Evolutionary conservation across 2,797 vertebrate genomes (phyloP).

Genomic region (Brachyrhaphis roseni): DNA sequence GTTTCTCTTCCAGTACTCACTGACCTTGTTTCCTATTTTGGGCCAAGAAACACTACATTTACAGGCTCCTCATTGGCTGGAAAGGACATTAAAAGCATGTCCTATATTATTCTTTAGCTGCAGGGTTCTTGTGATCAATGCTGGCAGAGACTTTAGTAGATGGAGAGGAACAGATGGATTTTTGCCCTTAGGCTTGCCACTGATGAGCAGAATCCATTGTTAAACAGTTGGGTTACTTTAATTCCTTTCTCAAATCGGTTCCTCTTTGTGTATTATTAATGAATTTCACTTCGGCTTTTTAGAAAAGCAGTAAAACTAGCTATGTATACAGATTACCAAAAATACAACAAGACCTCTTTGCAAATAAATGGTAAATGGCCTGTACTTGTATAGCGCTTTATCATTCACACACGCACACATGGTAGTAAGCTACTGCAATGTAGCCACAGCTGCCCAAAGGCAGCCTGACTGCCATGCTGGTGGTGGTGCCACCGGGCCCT

Average conservation of each 20-base stretch:
- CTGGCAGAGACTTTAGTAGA: conserved; percentile 51
- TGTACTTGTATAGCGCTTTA: too few species aligned
- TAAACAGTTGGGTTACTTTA: conserved; percentile 56
- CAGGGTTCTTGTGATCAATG: conserved; percentile 43
- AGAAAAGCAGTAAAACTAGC: background rate
- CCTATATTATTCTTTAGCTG: conserved; percentile 52
- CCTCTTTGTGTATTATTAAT: conserved; percentile 22
- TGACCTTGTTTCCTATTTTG: conserved; percentile 46
- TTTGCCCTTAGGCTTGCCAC: conserved; percentile 47
- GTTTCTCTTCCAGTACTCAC: conserved; percentile 28
- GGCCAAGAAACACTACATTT: conserved; percentile 50
- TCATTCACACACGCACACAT: too few species aligned
- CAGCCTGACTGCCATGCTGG: too few species aligned
- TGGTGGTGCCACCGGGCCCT: too few species aligned
- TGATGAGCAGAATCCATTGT: conserved; percentile 57
- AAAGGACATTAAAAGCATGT: conserved; percentile 38
- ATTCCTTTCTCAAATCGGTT: conserved; percentile 37
- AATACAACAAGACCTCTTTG: background rate
- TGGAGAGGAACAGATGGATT: conserved; percentile 68
- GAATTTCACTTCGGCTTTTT: background rate
- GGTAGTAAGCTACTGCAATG: too few species aligned
- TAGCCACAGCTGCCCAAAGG: too few species aligned
- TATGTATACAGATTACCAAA: background rate
- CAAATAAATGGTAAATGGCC: background rate
- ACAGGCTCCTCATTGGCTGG: conserved; percentile 27